Evolutionary conservation across 2,888 invertebrate genomes (phyloP).

Genomic region (Acrocyrtus sp.): DNA sequence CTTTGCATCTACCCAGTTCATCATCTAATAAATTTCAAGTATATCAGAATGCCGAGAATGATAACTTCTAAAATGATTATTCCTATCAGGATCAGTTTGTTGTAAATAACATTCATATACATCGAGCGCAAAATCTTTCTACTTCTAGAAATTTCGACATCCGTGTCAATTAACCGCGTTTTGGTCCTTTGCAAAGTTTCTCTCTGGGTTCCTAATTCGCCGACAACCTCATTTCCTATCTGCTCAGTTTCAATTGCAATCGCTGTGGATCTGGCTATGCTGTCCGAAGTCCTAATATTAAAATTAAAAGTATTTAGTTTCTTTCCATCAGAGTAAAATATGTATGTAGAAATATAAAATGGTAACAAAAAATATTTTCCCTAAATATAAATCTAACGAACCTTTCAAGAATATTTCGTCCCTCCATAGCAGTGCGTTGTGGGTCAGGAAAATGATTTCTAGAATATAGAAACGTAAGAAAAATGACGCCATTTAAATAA

Average conservation of each 20-base stretch:
- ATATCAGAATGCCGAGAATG: slow-evolving; percentile 74
- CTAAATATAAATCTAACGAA: no score
- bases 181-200: slow-evolving; percentile 75
- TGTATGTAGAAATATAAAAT: no score
- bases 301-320: neutral
- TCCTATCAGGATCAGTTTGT: slow-evolving; percentile 78
- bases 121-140: slow-evolving; percentile 75
- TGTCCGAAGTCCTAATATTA: slow-evolving; percentile 69
- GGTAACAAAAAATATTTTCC: no score
- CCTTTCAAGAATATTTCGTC: slow-evolving; percentile 71
- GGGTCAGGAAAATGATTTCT: slow-evolving; percentile 67
- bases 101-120: slow-evolving; percentile 77
- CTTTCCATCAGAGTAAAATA: no score
- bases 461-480: no score
- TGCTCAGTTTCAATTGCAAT: slow-evolving; percentile 83
- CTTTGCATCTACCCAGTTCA: no score
- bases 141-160: slow-evolving; percentile 76
- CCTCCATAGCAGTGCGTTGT: slow-evolving; percentile 71
- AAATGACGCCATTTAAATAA: neutral
- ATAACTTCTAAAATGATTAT: slow-evolving; percentile 78
- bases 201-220: slow-evolving; percentile 79
- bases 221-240: slow-evolving; percentile 80
- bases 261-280: slow-evolving; percentile 76
- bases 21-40: slow-evolving; percentile 71
- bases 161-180: slow-evolving; percentile 76